Evolutionary conservation across 2,797 vertebrate species (phyloP).

Genomic region (Columba guinea): DNA sequence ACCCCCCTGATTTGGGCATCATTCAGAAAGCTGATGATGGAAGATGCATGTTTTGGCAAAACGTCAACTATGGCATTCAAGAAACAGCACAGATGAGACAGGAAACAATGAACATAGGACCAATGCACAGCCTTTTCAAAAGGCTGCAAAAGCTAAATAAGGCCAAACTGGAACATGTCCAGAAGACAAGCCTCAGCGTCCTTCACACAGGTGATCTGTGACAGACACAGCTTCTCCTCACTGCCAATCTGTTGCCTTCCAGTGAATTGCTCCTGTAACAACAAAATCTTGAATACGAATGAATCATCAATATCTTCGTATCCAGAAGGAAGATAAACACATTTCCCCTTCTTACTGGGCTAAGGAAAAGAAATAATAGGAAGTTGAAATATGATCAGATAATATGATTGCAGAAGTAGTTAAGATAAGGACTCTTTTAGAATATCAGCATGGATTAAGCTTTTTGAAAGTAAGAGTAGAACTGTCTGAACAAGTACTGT

Average conservation of each 20-base stretch:
- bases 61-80: background rate
- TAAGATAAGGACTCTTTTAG: background rate
- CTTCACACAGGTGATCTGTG: background rate
- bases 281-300: background rate
- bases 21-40: background rate
- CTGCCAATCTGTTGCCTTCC: background rate
- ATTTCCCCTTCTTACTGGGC: background rate
- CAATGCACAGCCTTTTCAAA: background rate
- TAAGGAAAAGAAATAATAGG: background rate
- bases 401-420: background rate
- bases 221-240: accelerated
- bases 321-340: background rate
- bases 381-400: background rate
- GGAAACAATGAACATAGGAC: accelerated
- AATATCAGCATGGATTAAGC: background rate
- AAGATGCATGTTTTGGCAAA: background rate
- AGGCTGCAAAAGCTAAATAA: background rate
- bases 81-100: background rate
- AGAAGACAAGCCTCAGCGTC: background rate
- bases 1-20: background rate
- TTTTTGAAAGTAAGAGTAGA: background rate
- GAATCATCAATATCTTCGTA: background rate
- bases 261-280: background rate
- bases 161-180: background rate
- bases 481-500: background rate